A percentile compares a stretch with the other conserved stretches of the same genome.
Evolutionary conservation across 2,113 vertebrate genomes (phyloP).

Genomic region (Cavia aperea): DNA sequence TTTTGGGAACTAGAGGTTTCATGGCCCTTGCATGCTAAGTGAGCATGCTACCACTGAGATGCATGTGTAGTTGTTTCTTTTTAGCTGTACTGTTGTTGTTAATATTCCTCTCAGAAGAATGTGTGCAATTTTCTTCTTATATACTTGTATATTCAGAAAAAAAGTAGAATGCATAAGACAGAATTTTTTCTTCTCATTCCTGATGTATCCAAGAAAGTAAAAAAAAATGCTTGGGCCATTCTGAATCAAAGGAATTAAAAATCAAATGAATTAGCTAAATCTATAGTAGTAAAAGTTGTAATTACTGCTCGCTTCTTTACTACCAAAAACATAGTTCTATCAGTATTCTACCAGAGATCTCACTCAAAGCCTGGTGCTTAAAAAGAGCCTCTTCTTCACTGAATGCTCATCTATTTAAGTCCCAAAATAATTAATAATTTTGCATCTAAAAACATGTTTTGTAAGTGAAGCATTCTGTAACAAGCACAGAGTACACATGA

Average conservation of each 20-base stretch:
- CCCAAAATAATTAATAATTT: background rate
- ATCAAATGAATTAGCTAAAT: background rate
- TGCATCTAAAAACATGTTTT: background rate
- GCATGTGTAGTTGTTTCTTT: background rate
- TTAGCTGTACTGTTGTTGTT: background rate
- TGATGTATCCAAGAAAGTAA: background rate
- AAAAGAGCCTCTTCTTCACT: background rate
- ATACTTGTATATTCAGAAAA: background rate
- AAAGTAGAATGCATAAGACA: background rate
- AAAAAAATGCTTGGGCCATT: background rate
- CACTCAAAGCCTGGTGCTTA: background rate
- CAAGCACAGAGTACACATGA: background rate
- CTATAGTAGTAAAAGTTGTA: background rate
- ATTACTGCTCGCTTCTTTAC: background rate
- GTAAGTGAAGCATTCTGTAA: background rate
- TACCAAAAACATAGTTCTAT: background rate
- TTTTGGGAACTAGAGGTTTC: background rate
- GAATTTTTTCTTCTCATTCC: background rate
- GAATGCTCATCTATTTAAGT: background rate
- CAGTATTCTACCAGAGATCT: fast-evolving
- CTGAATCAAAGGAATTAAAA: background rate
- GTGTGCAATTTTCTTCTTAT: background rate
- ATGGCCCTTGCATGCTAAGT: too few species aligned
- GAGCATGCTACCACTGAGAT: background rate
- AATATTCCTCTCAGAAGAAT: background rate